A percentile compares a stretch with the other conserved stretches of the same genome.
These are phyloP conservation scores for Lochmaea crataegi DNA, from an alignment of 2,888 invertebrate species.

Conservation along the genomic window DNA sequence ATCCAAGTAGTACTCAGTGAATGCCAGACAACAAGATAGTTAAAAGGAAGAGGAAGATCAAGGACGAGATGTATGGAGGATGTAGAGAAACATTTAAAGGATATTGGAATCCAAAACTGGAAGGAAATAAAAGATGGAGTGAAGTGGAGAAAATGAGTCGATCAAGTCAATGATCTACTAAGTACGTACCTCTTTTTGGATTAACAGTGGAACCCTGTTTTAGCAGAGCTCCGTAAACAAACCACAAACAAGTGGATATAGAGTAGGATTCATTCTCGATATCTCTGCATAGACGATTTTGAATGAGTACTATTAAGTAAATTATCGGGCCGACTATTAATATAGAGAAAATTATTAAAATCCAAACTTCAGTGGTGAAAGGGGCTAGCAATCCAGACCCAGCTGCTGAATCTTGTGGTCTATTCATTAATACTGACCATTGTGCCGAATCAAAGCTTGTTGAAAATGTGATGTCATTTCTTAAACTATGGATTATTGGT, in stretches of 20 bases:
- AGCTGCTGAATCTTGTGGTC: constrained; percentile 84
- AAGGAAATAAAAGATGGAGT: too few relatives aligned
- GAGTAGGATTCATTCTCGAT: constrained; percentile 70
- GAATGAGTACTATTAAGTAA: constrained; percentile 75
- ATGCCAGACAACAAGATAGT: too few relatives aligned
- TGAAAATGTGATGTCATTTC: constrained; percentile 71
- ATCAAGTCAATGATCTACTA: too few relatives aligned
- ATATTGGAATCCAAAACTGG: too few relatives aligned
- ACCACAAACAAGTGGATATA: constrained; percentile 83
- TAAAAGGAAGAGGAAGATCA: too few relatives aligned
- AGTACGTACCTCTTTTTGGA: constrained; percentile 82
- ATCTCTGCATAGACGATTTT: constrained; percentile 73
- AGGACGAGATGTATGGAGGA: too few relatives aligned
- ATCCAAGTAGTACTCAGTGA: too few relatives aligned
- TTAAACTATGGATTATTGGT: constrained; percentile 71
- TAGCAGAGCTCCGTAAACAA: constrained; percentile 87
- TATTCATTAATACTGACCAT: constrained; percentile 83
- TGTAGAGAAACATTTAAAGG: too few relatives aligned
- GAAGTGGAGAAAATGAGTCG: too few relatives aligned
- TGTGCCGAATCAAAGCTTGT: constrained; percentile 78
- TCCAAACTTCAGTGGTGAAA: constrained; percentile 73
- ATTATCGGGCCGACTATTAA: constrained; percentile 83
- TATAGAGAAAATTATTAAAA: constrained; percentile 78
- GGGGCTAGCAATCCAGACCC: constrained; percentile 87
- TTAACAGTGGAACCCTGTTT: constrained; percentile 86